A percentile compares a stretch with the other conserved stretches of the same genome.
phyloP scores from a whole-genome alignment of 2,888 invertebrate species.

The Athalia cordata region DNA sequence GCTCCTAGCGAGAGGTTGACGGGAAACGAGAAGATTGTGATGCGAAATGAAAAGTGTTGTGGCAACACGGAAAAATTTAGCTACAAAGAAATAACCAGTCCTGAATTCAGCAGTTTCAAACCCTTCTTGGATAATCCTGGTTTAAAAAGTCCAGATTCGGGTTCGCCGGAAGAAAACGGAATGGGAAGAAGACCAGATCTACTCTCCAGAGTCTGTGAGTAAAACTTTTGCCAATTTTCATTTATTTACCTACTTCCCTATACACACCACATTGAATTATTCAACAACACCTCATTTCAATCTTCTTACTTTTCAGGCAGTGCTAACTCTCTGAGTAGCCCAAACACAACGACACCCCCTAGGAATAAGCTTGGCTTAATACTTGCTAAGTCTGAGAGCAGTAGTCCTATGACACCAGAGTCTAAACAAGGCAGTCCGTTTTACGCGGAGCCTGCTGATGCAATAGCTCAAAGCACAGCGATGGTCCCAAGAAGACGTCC shows the following conservation, averaged over 20 bases:
- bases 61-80: slow-evolving; percentile 65
- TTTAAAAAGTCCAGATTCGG: slow-evolving; percentile 59
- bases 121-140: slow-evolving; percentile 60
- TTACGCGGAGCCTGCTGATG: slow-evolving; percentile 93
- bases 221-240: background rate
- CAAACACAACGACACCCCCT: slow-evolving; percentile 66
- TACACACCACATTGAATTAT: too few species aligned
- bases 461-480: slow-evolving; percentile 77
- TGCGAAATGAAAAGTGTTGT: slow-evolving; percentile 64
- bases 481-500: slow-evolving; percentile 64
- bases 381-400: slow-evolving; percentile 66
- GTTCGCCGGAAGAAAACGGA: slow-evolving; percentile 63
- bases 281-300: background rate
- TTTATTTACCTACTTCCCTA: background rate
- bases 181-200: slow-evolving; percentile 68
- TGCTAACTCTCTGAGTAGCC: slow-evolving; percentile 77
- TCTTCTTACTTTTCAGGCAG: slow-evolving; percentile 70
- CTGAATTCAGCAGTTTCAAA: slow-evolving; percentile 71
- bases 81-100: slow-evolving; percentile 68
- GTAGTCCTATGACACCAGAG: slow-evolving; percentile 68
- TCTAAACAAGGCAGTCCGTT: slow-evolving; percentile 88
- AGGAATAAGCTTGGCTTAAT: slow-evolving; percentile 68
- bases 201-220: slow-evolving; percentile 71
- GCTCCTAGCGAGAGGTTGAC: slow-evolving; percentile 54
- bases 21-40: slow-evolving; percentile 61